Conservation (phyloP, 1,140 invertebrate species). For the Diachasmimorpha longicaudata region DNA sequence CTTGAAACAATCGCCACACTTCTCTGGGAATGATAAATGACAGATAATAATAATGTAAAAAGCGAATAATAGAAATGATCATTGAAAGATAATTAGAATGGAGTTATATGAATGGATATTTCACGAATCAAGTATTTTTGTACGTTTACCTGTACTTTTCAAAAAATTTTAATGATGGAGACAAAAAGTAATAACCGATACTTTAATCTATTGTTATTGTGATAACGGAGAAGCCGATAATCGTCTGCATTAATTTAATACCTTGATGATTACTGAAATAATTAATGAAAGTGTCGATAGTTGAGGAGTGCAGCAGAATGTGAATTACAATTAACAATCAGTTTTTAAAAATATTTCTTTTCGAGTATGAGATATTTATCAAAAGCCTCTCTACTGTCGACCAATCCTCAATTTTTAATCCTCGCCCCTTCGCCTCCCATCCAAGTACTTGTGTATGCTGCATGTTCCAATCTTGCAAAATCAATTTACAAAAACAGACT, state of each 20-base stretch:
- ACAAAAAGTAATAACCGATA: slow-evolving; percentile 13
- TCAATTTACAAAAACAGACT: background rate
- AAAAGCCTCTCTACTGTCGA: no score
- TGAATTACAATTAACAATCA: no score
- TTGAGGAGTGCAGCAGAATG: no score
- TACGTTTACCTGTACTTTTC: slow-evolving; percentile 54
- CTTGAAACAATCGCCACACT: slow-evolving; percentile 3
- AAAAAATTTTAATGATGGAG: slow-evolving; percentile 23
- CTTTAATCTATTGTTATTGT: slow-evolving; percentile 53
- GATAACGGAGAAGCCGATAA: slow-evolving; percentile 41
- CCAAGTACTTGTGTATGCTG: background rate
- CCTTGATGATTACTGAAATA: background rate
- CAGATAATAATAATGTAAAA: slow-evolving; percentile 5
- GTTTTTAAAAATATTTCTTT: no score
- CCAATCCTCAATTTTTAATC: no score
- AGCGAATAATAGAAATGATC: slow-evolving; percentile 19
- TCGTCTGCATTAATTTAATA: slow-evolving; percentile 12
- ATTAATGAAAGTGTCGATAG: background rate
- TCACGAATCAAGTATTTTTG: slow-evolving; percentile 56
- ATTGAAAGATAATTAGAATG: slow-evolving; percentile 39
- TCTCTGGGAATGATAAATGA: background rate
- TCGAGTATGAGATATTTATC: no score
- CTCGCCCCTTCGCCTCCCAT: background rate
- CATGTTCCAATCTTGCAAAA: background rate
- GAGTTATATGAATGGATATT: slow-evolving; percentile 19